Base-by-base conservation (phyloP, 2,888 invertebrate genomes). In the Drosophila demipolita region DNA sequence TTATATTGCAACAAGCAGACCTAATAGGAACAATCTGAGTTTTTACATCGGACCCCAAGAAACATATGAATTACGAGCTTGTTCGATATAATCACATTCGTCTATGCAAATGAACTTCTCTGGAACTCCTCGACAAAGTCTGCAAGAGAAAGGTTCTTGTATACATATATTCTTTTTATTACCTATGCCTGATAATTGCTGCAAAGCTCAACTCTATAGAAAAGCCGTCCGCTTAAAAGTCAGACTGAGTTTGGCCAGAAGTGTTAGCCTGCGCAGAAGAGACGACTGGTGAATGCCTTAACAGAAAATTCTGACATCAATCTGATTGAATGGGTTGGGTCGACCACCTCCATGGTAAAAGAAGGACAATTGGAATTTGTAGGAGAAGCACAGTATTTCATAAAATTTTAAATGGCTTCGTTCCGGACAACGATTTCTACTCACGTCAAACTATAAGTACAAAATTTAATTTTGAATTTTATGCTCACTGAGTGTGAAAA, bases 401-500 rank as follows among this genome's bases (percentile, higher is more conserved):
- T 23, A 15, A 4, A 15, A 12, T 7, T 45, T 20, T 3, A 45
- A 45, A 7, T 20, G 12, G 20, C 20, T 20, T 3, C 20, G 12
- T 12, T 45, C 45, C 7, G 7, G 20, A 23, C 20, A 15, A 45
- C 3, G 15, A 45, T 23, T 23, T 4, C 45, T 23, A 26, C 45
- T 45, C 0, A 45, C 3, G 45, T 12, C 45, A 45, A 29, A 29
- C 29, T 29, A 29, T 29, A 29, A 29, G 29, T 29, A 29, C 29
- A 29, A 36, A 9, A 23, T 3, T 45, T 11, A 3, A 36, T 54
- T 54, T 54, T 0, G 0, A 23, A 23, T 53, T 33, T 33, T 53
- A 53, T 35, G 53, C 33, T 53, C 23, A 33, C 33, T 53, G 23
- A 53, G 35, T 45, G 45, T 45, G 45, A 45, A 45, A 45, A 2